These are phyloP conservation scores for Theocolax elegans DNA, from an alignment of 1,140 invertebrate genomes.

Conservation along the genomic window DNA sequence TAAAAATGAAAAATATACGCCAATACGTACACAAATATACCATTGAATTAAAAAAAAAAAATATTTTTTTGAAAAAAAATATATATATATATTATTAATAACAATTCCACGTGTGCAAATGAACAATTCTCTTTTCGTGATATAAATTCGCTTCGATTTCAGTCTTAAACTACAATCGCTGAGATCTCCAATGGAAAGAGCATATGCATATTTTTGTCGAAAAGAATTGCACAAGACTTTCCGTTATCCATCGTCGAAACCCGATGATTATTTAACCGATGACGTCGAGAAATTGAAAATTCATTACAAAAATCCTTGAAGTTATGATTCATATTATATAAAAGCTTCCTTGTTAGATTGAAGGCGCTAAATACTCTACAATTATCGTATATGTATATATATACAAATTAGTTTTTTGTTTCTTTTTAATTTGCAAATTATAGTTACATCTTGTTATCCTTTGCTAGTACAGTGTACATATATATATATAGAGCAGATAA, in stretches of 20 bases:
- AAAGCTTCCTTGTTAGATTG: no score
- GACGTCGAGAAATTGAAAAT: constrained; percentile 6
- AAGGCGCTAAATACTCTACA: no score
- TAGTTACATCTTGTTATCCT: constrained; percentile 22
- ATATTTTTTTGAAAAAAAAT: no score
- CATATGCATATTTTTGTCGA: constrained; percentile 52
- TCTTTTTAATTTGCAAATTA: constrained; percentile 3
- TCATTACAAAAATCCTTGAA: constrained; percentile 21
- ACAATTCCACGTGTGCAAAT: no score
- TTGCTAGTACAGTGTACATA: constrained; percentile 9
- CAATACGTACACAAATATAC: no score
- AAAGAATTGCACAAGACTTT: constrained; percentile 42
- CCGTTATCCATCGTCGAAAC: background rate
- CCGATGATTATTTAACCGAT: background rate
- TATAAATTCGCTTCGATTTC: constrained; percentile 29
- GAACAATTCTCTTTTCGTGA: no score
- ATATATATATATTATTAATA: no score
- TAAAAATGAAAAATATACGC: no score
- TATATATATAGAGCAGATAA: background rate
- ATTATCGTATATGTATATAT: no score
- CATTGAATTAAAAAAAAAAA: no score
- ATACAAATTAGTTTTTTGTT: constrained; percentile 18
- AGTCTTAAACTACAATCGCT: constrained; percentile 45
- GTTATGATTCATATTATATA: constrained; percentile 9
- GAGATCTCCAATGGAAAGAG: constrained; percentile 48